Conservation (phyloP, 1,140 invertebrate species). For the Drosophila mauritiana region DNA sequence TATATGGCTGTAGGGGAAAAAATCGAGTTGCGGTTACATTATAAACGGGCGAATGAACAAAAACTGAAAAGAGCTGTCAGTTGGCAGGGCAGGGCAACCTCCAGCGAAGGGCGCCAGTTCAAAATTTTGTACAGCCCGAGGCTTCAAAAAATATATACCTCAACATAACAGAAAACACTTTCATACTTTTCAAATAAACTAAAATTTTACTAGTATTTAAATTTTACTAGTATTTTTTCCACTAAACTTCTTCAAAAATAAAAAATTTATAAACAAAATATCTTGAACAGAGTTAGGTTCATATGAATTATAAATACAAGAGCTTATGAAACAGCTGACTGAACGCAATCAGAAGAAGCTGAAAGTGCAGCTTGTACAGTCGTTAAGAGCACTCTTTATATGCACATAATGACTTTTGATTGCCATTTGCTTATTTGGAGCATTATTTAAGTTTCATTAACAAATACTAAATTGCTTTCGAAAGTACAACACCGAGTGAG, state of each 20-base stretch:
- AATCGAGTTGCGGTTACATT: constrained; percentile 71
- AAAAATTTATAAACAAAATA: no score
- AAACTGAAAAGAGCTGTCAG: constrained; percentile 44
- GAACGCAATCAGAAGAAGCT: constrained; percentile 11
- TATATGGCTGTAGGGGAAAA: constrained; percentile 46
- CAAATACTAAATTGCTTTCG: constrained; percentile 80
- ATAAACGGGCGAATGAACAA: constrained; percentile 74
- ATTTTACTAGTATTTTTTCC: no score
- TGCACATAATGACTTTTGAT: constrained; percentile 72
- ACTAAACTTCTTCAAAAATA: no score
- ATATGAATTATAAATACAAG: constrained; percentile 1
- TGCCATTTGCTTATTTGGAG: constrained; percentile 80
- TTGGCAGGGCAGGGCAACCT: constrained; percentile 42
- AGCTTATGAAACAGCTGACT: constrained; percentile 30
- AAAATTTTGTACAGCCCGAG: constrained; percentile 23
- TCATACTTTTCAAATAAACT: background rate
- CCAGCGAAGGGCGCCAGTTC: constrained; percentile 60
- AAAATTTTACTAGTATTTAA: no score
- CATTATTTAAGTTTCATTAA: constrained; percentile 79
- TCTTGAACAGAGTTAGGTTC: no score
- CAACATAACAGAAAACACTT: constrained; percentile 2
- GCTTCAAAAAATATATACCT: constrained; percentile 1
- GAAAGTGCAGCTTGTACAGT: constrained; percentile 27
- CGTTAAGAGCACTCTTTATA: constrained; percentile 66
- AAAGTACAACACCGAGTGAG: constrained; percentile 48